Evolutionary conservation across 2,888 invertebrate species (phyloP), one percentile per base, ranked within the genome.

Genomic region (Xestia xanthographa): DNA sequence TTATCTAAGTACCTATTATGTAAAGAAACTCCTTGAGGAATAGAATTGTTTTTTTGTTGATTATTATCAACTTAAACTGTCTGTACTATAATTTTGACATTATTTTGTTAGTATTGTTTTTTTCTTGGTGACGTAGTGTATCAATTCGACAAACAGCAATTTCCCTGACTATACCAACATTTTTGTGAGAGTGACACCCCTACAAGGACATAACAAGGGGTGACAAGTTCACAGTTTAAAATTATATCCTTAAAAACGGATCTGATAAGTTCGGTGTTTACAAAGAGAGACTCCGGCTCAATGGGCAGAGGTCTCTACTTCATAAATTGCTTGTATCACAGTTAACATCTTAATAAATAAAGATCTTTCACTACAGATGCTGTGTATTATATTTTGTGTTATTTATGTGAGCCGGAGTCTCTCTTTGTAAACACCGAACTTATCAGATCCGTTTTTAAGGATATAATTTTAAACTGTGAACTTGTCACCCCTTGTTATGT

Each of bases 261-360:
- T 95, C 94, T 91, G 95, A 95, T 95, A 95, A 91, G 83, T 90
- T 89, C 91, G 92, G 92, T 84, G 82, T 83, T 84, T 86, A 92
- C 94, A 94, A 94, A 94, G 93, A 75, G 56, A 80, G 85, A 85
- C 88, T 85, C 86, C 87, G 86, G 85, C 88, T 73, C 74, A 94
- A 94, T 92, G 89, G 92, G 83, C 88, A 86, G 79, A 87, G 90
- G 86, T 83, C 87, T 89, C 91, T 87, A 90, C 91, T 92, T 92
- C 92, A 93, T 95, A 95, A 95, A 93, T 95, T 92, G 90, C 86
- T 90, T 85, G 91, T 93, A 94, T 94, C 94, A 90, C 89, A 85
- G 90, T 87, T 88, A 90, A 92, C 93, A 95, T 95, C 95, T 94
- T 93, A 93, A 95, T 95, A 95, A 95, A 95, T 95, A 92, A 93